A percentile compares a stretch with the other conserved stretches of the same genome.
phyloP scores from a whole-genome alignment of 2,888 invertebrate genomes.

The Molorchus minor region DNA sequence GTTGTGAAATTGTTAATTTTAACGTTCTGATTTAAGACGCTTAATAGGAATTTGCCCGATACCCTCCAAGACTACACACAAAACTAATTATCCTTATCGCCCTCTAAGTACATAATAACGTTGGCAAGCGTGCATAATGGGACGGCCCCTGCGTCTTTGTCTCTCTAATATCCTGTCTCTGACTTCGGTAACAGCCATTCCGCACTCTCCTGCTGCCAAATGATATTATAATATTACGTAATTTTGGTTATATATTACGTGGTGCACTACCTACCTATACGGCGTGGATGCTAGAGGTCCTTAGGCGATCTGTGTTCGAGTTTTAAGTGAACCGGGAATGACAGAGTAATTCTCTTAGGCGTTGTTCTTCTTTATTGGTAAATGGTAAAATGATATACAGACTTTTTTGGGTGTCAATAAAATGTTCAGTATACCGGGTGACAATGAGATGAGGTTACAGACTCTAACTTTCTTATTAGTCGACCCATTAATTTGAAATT shows the following conservation, averaged over 20 bases:
- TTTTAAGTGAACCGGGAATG: too few relatives aligned
- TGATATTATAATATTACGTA: slow-evolving; percentile 27
- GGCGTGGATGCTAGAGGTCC: too few relatives aligned
- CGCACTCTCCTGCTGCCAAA: slow-evolving; percentile 23
- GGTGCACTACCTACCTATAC: slow-evolving; percentile 15
- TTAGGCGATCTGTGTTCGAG: too few relatives aligned
- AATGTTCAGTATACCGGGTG: too few relatives aligned
- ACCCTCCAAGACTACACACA: slow-evolving; percentile 49
- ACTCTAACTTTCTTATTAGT: too few relatives aligned
- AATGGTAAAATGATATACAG: too few relatives aligned
- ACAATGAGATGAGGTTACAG: too few relatives aligned
- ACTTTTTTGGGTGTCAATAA: too few relatives aligned
- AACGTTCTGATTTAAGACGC: slow-evolving; percentile 47
- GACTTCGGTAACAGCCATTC: slow-evolving; percentile 34
- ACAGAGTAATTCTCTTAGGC: too few relatives aligned
- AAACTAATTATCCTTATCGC: slow-evolving; percentile 52
- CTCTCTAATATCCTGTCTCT: slow-evolving; percentile 46
- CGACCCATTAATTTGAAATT: too few relatives aligned
- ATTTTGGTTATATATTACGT: slow-evolving; percentile 21
- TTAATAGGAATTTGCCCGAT: slow-evolving; percentile 51
- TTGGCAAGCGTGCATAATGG: slow-evolving; percentile 48
- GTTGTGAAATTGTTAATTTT: slow-evolving; percentile 50
- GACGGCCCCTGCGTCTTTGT: slow-evolving; percentile 47
- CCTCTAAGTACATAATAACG: slow-evolving; percentile 51
- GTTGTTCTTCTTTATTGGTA: too few relatives aligned